Evolutionary conservation across 1,140 invertebrate species (phyloP), one percentile per base, ranked within the genome.

Genomic region (Danaus plexippus): DNA sequence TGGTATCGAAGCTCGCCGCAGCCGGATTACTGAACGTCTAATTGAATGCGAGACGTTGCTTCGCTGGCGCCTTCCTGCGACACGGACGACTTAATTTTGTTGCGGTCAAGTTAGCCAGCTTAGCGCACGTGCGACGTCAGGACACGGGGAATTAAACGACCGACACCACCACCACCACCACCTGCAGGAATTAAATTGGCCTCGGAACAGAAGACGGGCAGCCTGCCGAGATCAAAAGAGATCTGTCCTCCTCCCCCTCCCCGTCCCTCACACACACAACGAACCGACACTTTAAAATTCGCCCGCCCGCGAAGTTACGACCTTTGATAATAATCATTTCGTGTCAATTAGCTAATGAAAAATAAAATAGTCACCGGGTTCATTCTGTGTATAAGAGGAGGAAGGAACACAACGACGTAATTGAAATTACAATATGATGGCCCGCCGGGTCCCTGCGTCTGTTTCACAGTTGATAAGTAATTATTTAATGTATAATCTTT

Each of bases 281-380:
- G 22, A 32, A 2, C 22, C 22, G 69, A 64, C 61, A 69, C 64
- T 74, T 73, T 57, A 57, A 60, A 68, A 79, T 72, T 77, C 75
- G 69, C 67, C 71, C 67, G 61, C 64, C 52, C 66, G 64, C 65
- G 47, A 75, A 77, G 75, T 83, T 83, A 79, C 77, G 71, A 77
- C 69, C 68, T 73, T 64, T 75, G 72, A 86, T 85, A 32, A 32
- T 32, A 80, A 83, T 83, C 74, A 79, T 84, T 78, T 70, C 67
- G 70, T 81, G 79, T 85, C 84, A 87, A 87, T 87, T 87, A 87
- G 84, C 81, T 87, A 87, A 87, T 86, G 81, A 82, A 86, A 85
- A 83, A 83, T 86, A 74, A 71, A 81, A 81, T 80, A 77, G 77
- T 69, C 73, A 54, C 54, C 61, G 65, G 63, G 75, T 66, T 71